Evolutionary conservation across 2,797 vertebrate species (phyloP), one percentile per base, ranked within the genome.

Genomic region (Spinus pinus): DNA sequence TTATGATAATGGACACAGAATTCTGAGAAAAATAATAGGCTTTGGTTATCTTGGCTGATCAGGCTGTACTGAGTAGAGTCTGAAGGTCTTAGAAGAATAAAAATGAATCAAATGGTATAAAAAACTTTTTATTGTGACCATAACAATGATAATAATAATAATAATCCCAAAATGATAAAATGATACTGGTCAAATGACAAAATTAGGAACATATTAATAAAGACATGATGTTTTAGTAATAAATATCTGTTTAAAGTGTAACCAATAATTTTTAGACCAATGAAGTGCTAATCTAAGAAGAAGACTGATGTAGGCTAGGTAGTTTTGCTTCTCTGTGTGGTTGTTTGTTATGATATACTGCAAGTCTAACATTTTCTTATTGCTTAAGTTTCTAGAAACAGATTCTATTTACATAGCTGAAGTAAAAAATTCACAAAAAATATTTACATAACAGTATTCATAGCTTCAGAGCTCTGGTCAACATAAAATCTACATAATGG

Each of bases 301-400:
- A 95, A 94, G 57, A 25, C 35, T 41, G 82, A 65, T 65, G 44
- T 28, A 14, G 35, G 44, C 92, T 94, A 86, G 10, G 37, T 73
- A 74, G 8, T 62, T 78, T 66, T 53, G 4, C 37, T 90, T 53
- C 47, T 95, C 44, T 60, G 18, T 77, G 62, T 79, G 15, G 18
- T 49, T 91, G 37, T 75, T 96, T 74, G 37, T 79, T 95, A 88
- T 83, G 51, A 58, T 89, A 3, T 37, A 62, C 14, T 72, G 35
- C 15, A 83, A 94, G 27, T 77, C 44, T 92, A 91, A 90, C 69
- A 20, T 50, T 96, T 94, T 67, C 66, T 80, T 24, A 75, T 86
- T 14, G 7, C 77, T 82, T 65, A 81, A 92, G 46, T 93, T 93
- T 96, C 49, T 46, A 84, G 93, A 95, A 94, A 33, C 60, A 96